phyloP scores from a whole-genome alignment of 2,113 vertebrate genomes.

The Trichechus manatus region DNA sequence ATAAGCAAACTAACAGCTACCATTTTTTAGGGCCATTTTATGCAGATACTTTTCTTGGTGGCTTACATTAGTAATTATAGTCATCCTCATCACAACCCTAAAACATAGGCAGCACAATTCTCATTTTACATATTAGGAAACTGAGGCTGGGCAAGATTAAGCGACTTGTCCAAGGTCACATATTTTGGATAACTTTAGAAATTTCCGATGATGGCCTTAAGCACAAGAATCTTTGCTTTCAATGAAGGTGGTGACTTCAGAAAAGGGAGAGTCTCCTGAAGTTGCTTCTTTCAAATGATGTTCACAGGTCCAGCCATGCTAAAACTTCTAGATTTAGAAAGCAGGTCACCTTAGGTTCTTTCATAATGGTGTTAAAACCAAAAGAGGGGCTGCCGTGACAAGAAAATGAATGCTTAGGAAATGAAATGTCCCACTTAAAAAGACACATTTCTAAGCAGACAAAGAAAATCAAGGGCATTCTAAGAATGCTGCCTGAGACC shows the following conservation, averaged over 20 bases:
- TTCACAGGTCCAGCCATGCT: not conserved
- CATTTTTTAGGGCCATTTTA: rapidly evolving
- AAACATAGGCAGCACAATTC: rapidly evolving
- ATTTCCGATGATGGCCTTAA: rapidly evolving
- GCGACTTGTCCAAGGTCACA: not conserved
- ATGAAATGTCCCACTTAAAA: not conserved
- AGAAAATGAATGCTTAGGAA: not conserved
- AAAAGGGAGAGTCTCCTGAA: not conserved
- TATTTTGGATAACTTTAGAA: not conserved
- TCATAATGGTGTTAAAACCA: not conserved
- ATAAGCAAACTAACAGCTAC: rapidly evolving
- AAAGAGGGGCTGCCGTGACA: too few species aligned
- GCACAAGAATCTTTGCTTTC: not conserved
- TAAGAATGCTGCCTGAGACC: not conserved
- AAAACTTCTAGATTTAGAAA: not conserved
- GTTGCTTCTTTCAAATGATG: not conserved
- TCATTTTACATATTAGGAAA: not conserved
- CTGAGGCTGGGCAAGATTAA: not conserved
- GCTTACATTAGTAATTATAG: not conserved
- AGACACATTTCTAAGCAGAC: not conserved
- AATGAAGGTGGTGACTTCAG: not conserved
- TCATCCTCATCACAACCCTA: not conserved
- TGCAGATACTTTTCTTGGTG: not conserved
- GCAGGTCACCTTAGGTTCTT: not conserved
- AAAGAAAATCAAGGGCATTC: not conserved